phyloP scores from a whole-genome alignment of 2,888 invertebrate genomes.

The Latrodectus hesperus region DNA sequence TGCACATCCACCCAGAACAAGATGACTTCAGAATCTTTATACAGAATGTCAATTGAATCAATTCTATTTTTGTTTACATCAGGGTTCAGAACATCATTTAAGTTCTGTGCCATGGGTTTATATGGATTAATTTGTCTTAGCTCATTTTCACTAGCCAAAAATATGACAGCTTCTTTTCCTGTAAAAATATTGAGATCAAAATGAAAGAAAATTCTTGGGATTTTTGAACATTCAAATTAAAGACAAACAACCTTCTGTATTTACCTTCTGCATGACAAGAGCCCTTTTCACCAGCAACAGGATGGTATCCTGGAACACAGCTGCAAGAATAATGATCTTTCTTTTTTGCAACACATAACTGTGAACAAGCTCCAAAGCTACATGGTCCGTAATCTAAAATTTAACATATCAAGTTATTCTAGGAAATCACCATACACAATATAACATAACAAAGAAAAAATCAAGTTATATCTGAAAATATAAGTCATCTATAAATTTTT shows the following conservation, averaged over 20 bases:
- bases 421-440: background rate
- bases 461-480: too few relatives aligned
- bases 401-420: background rate
- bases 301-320: constrained; percentile 80
- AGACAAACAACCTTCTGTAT: background rate
- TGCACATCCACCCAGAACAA: constrained; percentile 71
- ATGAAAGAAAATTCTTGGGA: background rate
- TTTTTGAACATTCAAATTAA: background rate
- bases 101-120: constrained; percentile 76
- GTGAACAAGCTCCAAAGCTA: constrained; percentile 85
- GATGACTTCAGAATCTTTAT: constrained; percentile 73
- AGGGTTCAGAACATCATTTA: constrained; percentile 52
- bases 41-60: constrained; percentile 78
- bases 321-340: constrained; percentile 78
- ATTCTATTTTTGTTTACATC: constrained; percentile 73
- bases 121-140: constrained; percentile 78
- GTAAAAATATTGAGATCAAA: constrained; percentile 47
- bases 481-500: too few relatives aligned
- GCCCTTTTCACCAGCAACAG: constrained; percentile 73
- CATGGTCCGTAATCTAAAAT: constrained; percentile 75
- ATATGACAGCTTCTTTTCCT: constrained; percentile 66
- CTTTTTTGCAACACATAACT: constrained; percentile 82
- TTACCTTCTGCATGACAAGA: constrained; percentile 74
- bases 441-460: too few relatives aligned
- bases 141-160: constrained; percentile 69